Evolutionary conservation across 2,888 invertebrate genomes (phyloP), one percentile per base, ranked within the genome.

Genomic region (Ophion slaviceki): DNA sequence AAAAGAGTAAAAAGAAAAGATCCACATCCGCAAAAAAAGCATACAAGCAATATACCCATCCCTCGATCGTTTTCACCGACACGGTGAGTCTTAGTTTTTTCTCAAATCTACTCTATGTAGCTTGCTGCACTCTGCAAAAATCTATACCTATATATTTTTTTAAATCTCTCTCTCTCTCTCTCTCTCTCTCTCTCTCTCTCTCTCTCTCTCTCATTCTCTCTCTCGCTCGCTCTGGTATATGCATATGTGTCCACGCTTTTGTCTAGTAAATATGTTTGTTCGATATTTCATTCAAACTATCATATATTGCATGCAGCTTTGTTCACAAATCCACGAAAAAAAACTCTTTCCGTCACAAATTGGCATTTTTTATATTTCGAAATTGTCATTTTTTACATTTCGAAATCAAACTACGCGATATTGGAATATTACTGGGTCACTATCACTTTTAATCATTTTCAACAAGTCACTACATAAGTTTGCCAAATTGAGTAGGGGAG

Each of bases 71-170:
- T 90, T 92, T 80, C 93, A 93, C 93, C 92, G 89, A 89, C 91
- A 93, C 92, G 93, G 93, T 93, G 93, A 93, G 93, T 93, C 91
- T 92, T 83, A 84, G 36, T 67, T 88, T 85, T 88, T 89, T 89
- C 87, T 88, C 84, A 84, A 85, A 72, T 87, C 87, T 81, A 86
- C 81, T 79, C 75, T 85, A 59, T 82, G 64, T 76, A 68, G 76
- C 64, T 87, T 77, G 47, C 47, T 66, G 79, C 80, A 74, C 40
- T 47, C 72, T 83, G 36, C 74, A 72, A 77, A 67, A 70, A 84
- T 72, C 53, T 67, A 45, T 76, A 24, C n/a, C 61, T 40, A 53
- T 67, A 20, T 68, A 74, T 32, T 36, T n/a, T 11, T 32, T 36
- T 71, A 64, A 24, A 32, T 64, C n/a, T 61, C 6, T 62, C 36